Evolutionary conservation across 2,113 vertebrate species (phyloP).

Genomic region (Corythaixoides concolor): DNA sequence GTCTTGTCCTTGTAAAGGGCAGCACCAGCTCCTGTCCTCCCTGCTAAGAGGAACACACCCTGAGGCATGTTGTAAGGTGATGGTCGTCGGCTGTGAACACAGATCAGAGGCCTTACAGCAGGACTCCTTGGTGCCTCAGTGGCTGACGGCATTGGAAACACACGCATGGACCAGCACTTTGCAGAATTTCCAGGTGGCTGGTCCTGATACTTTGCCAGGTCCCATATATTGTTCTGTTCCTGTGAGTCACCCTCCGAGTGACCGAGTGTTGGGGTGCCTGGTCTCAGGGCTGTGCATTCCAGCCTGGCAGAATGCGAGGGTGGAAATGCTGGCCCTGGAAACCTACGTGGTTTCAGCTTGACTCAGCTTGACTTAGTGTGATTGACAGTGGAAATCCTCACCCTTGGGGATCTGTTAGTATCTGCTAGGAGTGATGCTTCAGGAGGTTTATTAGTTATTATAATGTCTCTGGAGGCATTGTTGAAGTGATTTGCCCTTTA

Average conservation of each 20-base stretch:
- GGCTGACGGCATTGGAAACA: not conserved
- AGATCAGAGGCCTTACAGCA: not conserved
- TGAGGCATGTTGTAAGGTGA: not conserved
- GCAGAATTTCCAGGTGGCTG: not conserved
- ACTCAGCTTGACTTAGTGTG: accelerated
- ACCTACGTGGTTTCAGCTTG: not conserved
- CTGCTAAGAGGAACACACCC: too few relatives aligned
- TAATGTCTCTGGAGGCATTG: too few relatives aligned
- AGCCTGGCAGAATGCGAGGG: not conserved
- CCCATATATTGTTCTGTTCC: accelerated
- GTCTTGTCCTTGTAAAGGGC: not conserved
- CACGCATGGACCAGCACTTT: accelerated
- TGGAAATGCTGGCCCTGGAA: not conserved
- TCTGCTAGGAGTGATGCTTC: not conserved
- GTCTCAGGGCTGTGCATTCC: not conserved
- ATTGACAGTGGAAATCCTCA: not conserved
- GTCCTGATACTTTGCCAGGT: not conserved
- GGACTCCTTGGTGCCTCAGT: too few relatives aligned
- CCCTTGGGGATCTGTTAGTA: not conserved
- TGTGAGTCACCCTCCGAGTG: accelerated
- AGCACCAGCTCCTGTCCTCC: not conserved
- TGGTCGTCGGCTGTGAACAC: accelerated
- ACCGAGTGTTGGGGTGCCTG: not conserved
- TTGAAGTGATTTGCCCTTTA: not conserved
- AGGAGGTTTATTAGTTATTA: not conserved